These are phyloP conservation scores for Bimastos eiseni DNA, from an alignment of 2,888 invertebrate species.

Conservation along the genomic window DNA sequence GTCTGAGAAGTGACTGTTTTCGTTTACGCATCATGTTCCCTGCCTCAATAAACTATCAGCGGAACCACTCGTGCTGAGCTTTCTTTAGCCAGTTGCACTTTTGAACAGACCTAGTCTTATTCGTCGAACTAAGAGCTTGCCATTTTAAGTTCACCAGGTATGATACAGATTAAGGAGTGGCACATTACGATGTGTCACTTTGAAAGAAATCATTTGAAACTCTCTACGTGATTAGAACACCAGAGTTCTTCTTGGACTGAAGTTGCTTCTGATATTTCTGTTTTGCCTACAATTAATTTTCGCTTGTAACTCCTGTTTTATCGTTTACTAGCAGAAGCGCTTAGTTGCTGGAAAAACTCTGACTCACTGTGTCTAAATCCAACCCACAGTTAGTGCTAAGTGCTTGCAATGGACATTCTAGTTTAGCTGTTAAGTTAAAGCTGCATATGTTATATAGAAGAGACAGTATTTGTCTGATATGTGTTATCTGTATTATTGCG, in stretches of 20 bases:
- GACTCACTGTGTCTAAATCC: background rate
- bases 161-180: background rate
- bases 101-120: background rate
- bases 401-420: background rate
- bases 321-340: background rate
- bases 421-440: background rate
- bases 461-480: background rate
- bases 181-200: background rate
- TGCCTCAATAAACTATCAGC: background rate
- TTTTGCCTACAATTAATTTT: background rate
- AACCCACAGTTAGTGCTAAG: no score
- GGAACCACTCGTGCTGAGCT: background rate
- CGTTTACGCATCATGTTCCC: background rate
- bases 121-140: background rate
- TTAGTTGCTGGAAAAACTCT: background rate
- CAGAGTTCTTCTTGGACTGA: background rate
- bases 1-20: background rate
- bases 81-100: background rate
- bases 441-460: background rate
- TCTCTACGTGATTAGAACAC: background rate
- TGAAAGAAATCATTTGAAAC: background rate
- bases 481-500: background rate
- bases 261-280: background rate
- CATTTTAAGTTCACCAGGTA: constrained; percentile 2
- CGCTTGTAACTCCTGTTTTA: constrained; percentile 5